Percentiles rank a stretch among this genome's conserved stretches.
These are phyloP conservation scores for Anthoscopus minutus DNA, from an alignment of 2,113 vertebrate genomes.

Conservation along the genomic window DNA sequence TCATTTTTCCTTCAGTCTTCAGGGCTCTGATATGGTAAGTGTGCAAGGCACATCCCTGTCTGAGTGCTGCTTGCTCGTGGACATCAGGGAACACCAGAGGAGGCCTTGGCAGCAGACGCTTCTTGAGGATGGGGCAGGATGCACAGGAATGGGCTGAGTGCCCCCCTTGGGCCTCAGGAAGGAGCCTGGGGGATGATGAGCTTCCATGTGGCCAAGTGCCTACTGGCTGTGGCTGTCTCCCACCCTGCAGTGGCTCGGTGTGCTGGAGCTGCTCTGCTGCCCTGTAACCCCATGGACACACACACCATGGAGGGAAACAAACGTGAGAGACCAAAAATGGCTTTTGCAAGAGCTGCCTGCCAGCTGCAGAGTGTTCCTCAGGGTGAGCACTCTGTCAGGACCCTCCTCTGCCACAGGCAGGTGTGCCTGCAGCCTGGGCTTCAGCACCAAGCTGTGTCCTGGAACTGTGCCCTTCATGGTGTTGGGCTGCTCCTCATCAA, in stretches of 20 bases:
- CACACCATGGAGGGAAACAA: background rate
- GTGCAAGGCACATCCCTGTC: background rate
- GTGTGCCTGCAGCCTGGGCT: background rate
- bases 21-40: no score
- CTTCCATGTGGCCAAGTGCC: background rate
- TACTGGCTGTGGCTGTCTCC: background rate
- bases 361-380: background rate
- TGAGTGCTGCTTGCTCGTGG: no score
- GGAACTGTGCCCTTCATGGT: background rate
- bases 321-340: background rate
- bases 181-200: background rate
- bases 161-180: accelerated
- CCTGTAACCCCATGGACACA: background rate
- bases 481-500: background rate
- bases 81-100: accelerated
- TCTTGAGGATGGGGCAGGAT: background rate
- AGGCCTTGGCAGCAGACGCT: background rate
- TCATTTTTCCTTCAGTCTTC: background rate
- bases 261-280: background rate
- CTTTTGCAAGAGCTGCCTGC: background rate
- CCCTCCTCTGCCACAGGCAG: background rate
- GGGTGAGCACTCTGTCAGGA: background rate
- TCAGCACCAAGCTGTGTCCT: background rate
- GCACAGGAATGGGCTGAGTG: background rate
- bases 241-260: accelerated